These are phyloP conservation scores for Acrossocheilus wenchowensis DNA, from an alignment of 2,797 vertebrate genomes.

Conservation along the genomic window DNA sequence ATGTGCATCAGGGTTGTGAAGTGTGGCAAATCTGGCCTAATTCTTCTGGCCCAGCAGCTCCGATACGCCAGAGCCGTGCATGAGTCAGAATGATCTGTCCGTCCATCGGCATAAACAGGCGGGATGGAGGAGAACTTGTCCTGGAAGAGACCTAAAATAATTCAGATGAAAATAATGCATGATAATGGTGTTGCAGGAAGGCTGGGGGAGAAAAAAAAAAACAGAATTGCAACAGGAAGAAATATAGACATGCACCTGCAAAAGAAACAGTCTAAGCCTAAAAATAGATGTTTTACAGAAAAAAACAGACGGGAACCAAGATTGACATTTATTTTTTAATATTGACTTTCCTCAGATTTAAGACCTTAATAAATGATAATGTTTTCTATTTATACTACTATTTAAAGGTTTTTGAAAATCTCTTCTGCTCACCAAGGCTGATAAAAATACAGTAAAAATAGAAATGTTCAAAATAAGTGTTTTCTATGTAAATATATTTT, in stretches of 20 bases:
- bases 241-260: conserved; percentile 47
- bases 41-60: conserved; percentile 78
- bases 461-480: neutral
- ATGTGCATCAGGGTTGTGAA: conserved; percentile 65
- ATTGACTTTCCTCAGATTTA: neutral
- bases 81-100: conserved; percentile 63
- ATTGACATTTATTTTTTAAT: neutral
- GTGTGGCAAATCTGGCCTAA: conserved; percentile 81
- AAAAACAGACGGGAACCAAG: conserved; percentile 15
- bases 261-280: conserved; percentile 27
- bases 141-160: neutral
- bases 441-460: neutral
- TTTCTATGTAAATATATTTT: neutral
- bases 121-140: neutral
- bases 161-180: neutral
- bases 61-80: conserved; percentile 68
- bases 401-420: too few relatives aligned
- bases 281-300: conserved; percentile 34
- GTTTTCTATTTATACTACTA: neutral
- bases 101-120: neutral
- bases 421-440: neutral
- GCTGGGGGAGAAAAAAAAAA: conserved; percentile 15
- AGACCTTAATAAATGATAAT: neutral
- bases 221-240: conserved; percentile 53
- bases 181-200: conserved; percentile 43